Conservation (phyloP, 2,797 vertebrate species). For the Bufotes viridis region DNA sequence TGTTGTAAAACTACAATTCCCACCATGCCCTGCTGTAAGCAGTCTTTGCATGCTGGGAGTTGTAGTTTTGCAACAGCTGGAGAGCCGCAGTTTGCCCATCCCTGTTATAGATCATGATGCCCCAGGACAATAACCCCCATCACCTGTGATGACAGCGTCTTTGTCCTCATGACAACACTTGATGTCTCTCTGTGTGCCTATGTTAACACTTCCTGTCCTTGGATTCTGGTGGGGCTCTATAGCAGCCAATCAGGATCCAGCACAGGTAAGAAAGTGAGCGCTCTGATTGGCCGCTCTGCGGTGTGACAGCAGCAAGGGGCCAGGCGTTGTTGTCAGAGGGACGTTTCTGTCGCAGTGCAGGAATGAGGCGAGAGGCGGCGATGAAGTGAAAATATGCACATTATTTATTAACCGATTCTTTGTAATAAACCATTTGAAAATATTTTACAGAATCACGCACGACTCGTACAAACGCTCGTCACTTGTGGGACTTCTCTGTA, state of each 20-base stretch:
- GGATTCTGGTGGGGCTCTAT: no score
- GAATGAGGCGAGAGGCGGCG: conserved; percentile 67
- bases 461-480: conserved; percentile 98
- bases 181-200: no score
- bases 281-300: neutral
- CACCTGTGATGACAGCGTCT: no score
- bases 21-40: no score
- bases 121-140: no score
- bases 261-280: no score
- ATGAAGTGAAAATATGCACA: conserved; percentile 99
- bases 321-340: neutral
- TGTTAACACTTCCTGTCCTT: neutral
- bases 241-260: neutral
- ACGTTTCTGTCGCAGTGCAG: neutral
- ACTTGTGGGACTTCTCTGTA: conserved; percentile 86
- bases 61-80: no score
- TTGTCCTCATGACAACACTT: no score
- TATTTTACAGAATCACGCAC: conserved; percentile 99
- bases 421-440: conserved; percentile 99
- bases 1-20: no score
- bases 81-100: no score
- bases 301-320: neutral
- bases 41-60: no score
- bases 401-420: conserved; percentile 99
- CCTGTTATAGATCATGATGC: no score